A percentile compares a stretch with the other conserved stretches of the same genome.
Conservation (phyloP, 2,888 invertebrate species). For the Tribolium freemani region DNA sequence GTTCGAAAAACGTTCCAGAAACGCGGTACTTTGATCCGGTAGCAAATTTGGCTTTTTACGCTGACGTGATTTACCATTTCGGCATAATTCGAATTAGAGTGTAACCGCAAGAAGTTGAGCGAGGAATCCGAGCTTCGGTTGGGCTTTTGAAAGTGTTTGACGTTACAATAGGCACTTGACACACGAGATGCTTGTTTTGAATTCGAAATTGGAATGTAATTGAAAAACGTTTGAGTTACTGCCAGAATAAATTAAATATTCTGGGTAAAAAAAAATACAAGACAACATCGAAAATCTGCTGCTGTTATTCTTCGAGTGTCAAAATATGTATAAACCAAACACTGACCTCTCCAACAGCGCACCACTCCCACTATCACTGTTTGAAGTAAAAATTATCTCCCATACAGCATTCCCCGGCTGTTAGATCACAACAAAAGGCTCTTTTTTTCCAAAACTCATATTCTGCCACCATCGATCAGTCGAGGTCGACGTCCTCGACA, state of each 20-base stretch:
- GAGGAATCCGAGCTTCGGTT: too few species aligned
- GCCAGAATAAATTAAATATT: too few species aligned
- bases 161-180: background rate
- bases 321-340: conserved; percentile 22
- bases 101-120: background rate
- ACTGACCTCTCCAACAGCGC: conserved; percentile 23
- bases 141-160: background rate
- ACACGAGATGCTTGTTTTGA: background rate
- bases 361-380: conserved; percentile 1
- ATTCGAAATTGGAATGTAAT: background rate
- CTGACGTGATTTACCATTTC: conserved; percentile 19
- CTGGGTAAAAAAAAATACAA: too few species aligned
- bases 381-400: conserved; percentile 21
- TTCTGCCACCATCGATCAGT: conserved; percentile 36
- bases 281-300: background rate
- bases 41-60: background rate
- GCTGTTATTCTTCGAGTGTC: background rate
- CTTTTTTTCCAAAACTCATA: conserved; percentile 25
- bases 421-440: conserved; percentile 36
- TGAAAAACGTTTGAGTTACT: background rate
- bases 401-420: conserved; percentile 5
- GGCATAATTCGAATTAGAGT: background rate
- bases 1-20: conserved; percentile 4
- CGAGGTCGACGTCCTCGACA: conserved; percentile 40
- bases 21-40: conserved; percentile 3